phyloP scores from a whole-genome alignment of 2,888 invertebrate species.

The Erebia epiphron region DNA sequence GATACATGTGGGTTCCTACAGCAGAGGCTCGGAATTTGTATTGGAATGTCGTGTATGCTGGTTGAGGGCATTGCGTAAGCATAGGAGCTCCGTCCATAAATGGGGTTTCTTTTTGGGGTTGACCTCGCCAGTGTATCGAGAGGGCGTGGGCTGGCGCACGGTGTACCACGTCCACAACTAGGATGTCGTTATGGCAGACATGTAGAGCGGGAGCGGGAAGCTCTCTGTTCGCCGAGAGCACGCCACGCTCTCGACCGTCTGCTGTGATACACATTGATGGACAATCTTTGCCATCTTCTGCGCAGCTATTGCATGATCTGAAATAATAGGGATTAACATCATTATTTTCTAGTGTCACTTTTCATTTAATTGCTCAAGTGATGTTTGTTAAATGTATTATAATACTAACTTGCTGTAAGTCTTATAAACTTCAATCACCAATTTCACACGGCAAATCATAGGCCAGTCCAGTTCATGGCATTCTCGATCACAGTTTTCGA shows the following conservation, averaged over 20 bases:
- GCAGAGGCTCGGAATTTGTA: constrained; percentile 89
- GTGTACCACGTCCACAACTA: constrained; percentile 90
- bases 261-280: constrained; percentile 85
- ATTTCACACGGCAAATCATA: constrained; percentile 90
- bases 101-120: constrained; percentile 86
- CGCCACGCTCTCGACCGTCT: constrained; percentile 84
- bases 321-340: constrained; percentile 28
- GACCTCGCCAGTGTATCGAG: constrained; percentile 92
- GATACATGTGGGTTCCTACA: constrained; percentile 89
- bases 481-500: constrained; percentile 88
- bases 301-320: constrained; percentile 87
- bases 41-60: constrained; percentile 88
- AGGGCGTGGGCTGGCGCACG: constrained; percentile 87
- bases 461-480: constrained; percentile 90
- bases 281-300: constrained; percentile 83
- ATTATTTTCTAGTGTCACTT: constrained; percentile 11
- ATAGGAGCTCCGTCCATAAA: constrained; percentile 92
- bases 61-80: constrained; percentile 90
- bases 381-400: not conserved
- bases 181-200: constrained; percentile 89
- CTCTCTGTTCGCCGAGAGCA: constrained; percentile 86
- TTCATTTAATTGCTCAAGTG: not conserved
- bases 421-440: constrained; percentile 88
- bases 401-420: constrained; percentile 85
- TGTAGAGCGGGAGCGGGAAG: constrained; percentile 85